Conservation (phyloP, 2,113 vertebrate species). For the Stercorarius parasiticus region DNA sequence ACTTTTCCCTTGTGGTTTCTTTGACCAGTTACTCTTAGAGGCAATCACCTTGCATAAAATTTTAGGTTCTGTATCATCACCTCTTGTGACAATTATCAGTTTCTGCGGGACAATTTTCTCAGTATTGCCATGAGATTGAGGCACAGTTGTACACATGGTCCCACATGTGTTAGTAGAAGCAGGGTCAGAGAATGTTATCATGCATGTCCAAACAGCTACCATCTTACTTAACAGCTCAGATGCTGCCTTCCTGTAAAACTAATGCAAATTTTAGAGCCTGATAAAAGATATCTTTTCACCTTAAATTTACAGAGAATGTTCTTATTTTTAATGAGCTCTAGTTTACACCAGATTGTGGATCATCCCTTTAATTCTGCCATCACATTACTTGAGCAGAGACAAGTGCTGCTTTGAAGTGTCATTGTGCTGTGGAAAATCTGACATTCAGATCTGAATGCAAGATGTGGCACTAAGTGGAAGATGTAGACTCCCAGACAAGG, state of each 20-base stretch:
- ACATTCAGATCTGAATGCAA: constrained; percentile 26
- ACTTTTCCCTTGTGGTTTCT: not conserved
- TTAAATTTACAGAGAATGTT: constrained; percentile 49
- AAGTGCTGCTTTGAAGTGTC: constrained; percentile 65
- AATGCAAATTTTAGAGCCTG: constrained; percentile 61
- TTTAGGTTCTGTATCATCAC: not conserved
- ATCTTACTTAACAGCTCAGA: constrained; percentile 60
- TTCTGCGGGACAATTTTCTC: not conserved
- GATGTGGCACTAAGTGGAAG: constrained; percentile 40
- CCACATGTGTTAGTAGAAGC: constrained; percentile 17
- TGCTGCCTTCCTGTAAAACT: constrained; percentile 36
- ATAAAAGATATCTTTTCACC: constrained; percentile 61
- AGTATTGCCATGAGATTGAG: not conserved
- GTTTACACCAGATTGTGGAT: constrained; percentile 63
- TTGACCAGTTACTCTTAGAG: not conserved
- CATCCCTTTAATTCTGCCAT: constrained; percentile 61
- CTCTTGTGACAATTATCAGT: not conserved
- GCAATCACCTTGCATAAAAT: not conserved
- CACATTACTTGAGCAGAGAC: constrained; percentile 48
- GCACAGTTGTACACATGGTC: not conserved
- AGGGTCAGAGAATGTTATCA: constrained; percentile 27
- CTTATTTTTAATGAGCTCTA: constrained; percentile 63
- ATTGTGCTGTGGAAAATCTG: constrained; percentile 54
- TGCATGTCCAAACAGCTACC: constrained; percentile 39
- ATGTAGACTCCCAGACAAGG: constrained; percentile 10